These are phyloP conservation scores for Mionectes olivaceus DNA, from an alignment of 2,797 vertebrate genomes.

Conservation along the genomic window DNA sequence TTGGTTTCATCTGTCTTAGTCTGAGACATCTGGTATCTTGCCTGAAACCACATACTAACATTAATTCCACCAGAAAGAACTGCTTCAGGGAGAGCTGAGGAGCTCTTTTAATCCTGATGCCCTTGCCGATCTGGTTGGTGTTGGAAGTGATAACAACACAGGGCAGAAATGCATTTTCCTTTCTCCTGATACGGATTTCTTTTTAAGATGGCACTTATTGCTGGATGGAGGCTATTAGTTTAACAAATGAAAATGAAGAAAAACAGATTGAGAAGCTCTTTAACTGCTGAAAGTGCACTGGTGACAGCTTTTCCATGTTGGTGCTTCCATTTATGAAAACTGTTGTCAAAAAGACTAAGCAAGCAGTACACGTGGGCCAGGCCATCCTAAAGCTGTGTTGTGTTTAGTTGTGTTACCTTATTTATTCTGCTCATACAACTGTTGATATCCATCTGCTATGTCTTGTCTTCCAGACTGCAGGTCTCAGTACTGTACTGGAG, in stretches of 20 bases:
- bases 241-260: not conserved
- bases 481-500: not conserved
- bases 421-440: not conserved
- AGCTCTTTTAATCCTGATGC: not conserved
- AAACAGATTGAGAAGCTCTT: not conserved
- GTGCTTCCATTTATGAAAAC: not conserved
- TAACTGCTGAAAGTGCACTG: not conserved
- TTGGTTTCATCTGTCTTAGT: accelerated
- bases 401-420: not conserved
- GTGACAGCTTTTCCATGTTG: not conserved
- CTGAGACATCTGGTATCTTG: not conserved
- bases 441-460: not conserved
- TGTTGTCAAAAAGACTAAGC: not conserved
- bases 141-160: not conserved
- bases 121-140: not conserved
- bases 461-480: not conserved
- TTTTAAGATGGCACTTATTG: not conserved
- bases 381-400: not conserved
- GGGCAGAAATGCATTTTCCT: not conserved
- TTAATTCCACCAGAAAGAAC: not conserved
- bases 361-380: not conserved
- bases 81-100: not conserved
- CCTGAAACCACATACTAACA: not conserved
- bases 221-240: not conserved
- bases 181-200: not conserved